Conservation (phyloP, 2,888 invertebrate species). For the Temnothorax rugatulus region DNA sequence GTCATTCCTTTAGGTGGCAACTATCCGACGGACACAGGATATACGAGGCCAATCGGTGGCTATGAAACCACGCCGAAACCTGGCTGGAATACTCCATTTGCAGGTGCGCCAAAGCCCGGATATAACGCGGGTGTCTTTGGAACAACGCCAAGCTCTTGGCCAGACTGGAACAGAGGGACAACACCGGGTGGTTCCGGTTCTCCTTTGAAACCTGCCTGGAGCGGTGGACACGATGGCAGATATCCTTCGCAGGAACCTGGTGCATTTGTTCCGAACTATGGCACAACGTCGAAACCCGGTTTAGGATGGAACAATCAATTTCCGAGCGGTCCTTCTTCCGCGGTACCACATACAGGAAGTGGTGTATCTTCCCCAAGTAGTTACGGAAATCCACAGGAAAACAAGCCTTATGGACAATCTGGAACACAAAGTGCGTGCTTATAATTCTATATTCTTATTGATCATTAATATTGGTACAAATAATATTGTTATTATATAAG, state of each 20-base stretch:
- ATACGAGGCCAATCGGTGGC: not conserved
- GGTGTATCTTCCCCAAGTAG: not conserved
- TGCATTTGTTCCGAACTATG: not conserved
- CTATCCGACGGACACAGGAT: not conserved
- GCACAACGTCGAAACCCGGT: slow-evolving; percentile 17
- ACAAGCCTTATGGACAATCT: slow-evolving; percentile 3
- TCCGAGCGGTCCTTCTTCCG: not conserved
- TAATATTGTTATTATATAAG: not conserved
- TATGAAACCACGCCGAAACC: slow-evolving; percentile 12
- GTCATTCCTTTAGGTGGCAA: not conserved
- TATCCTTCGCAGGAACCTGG: not conserved
- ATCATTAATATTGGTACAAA: not conserved
- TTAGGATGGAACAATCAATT: not conserved
- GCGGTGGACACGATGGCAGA: not conserved
- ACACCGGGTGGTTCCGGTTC: not conserved
- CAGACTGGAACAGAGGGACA: slow-evolving; percentile 2
- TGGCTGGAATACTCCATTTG: slow-evolving; percentile 17
- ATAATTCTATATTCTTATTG: not conserved
- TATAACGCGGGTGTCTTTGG: not conserved
- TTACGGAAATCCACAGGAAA: not conserved
- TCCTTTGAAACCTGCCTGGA: not conserved
- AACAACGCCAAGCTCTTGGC: slow-evolving; percentile 1
- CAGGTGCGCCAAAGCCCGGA: slow-evolving; percentile 15
- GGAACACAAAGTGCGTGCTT: slow-evolving; percentile 16
- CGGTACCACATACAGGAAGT: slow-evolving; percentile 13